These are phyloP conservation scores for Dreissena polymorpha DNA, from an alignment of 1,140 invertebrate genomes.

Conservation along the genomic window DNA sequence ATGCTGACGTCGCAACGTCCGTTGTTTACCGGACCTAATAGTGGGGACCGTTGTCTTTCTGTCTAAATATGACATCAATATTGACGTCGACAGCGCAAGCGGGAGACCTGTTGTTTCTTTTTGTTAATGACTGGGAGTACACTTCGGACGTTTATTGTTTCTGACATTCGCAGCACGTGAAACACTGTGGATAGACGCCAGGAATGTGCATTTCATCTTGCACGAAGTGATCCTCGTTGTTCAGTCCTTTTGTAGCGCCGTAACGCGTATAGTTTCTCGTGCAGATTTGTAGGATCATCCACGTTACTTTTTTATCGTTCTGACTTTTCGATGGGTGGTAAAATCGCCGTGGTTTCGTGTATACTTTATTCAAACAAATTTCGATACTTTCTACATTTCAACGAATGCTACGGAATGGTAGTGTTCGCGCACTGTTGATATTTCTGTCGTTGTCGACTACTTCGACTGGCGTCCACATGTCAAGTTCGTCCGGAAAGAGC, in stretches of 20 bases:
- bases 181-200: constrained; percentile 48
- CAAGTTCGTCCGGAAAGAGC: background rate
- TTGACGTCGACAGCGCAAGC: too few species aligned
- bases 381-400: constrained; percentile 29
- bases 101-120: background rate
- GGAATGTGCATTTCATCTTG: constrained; percentile 29
- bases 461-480: constrained; percentile 27
- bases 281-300: constrained; percentile 20
- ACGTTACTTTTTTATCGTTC: background rate
- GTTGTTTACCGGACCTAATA: background rate
- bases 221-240: constrained; percentile 23
- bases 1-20: background rate
- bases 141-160: constrained; percentile 34
- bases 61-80: too few species aligned
- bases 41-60: too few species aligned
- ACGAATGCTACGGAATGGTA: background rate
- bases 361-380: constrained; percentile 43
- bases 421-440: background rate
- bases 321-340: constrained; percentile 27
- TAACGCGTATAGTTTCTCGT: constrained; percentile 32
- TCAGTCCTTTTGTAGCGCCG: background rate
- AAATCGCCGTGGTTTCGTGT: constrained; percentile 28
- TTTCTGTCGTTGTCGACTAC: background rate
- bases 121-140: constrained; percentile 1
- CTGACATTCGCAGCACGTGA: constrained; percentile 41